Percentiles rank a stretch among this genome's conserved stretches.
Evolutionary conservation across 2,113 vertebrate genomes (phyloP).

Genomic region (Salminus brasiliensis): DNA sequence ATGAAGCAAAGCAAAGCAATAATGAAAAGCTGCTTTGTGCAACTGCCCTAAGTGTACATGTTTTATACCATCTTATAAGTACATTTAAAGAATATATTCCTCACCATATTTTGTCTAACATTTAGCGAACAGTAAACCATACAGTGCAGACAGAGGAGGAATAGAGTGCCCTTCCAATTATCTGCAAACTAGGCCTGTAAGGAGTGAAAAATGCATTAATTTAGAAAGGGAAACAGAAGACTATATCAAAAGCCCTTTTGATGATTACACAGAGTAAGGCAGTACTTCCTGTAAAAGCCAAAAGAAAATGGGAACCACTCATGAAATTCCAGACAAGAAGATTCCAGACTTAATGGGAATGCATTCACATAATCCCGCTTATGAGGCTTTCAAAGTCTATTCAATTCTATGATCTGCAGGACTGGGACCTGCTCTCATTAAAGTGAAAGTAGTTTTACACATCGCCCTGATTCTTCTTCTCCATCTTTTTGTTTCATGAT

Average conservation of each 20-base stretch:
- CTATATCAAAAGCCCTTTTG: not conserved
- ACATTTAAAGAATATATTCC: too few relatives aligned
- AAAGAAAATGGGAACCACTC: constrained; percentile 67
- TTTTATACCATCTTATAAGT: not conserved
- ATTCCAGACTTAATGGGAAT: constrained; percentile 60
- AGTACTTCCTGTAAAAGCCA: constrained; percentile 33
- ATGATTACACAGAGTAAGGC: constrained; percentile 10
- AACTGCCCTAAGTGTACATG: not conserved
- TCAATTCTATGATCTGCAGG: constrained; percentile 53
- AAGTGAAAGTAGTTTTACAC: constrained; percentile 35
- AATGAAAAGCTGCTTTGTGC: not conserved
- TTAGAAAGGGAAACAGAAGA: constrained; percentile 19
- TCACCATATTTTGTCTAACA: not conserved
- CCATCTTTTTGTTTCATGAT: constrained; percentile 43
- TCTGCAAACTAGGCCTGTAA: not conserved
- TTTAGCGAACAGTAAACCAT: not conserved
- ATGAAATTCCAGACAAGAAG: constrained; percentile 74
- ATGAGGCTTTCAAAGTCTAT: constrained; percentile 63
- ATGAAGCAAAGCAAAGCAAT: not conserved
- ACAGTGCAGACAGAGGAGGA: not conserved
- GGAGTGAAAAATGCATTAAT: not conserved
- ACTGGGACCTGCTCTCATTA: constrained; percentile 18
- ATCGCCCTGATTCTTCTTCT: constrained; percentile 18
- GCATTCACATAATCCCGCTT: constrained; percentile 58
- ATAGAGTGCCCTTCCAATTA: constrained; percentile 7